Percentiles rank a stretch among this genome's conserved stretches.
Conservation (phyloP, 2,888 invertebrate genomes). For the Rhingia rostrata region DNA sequence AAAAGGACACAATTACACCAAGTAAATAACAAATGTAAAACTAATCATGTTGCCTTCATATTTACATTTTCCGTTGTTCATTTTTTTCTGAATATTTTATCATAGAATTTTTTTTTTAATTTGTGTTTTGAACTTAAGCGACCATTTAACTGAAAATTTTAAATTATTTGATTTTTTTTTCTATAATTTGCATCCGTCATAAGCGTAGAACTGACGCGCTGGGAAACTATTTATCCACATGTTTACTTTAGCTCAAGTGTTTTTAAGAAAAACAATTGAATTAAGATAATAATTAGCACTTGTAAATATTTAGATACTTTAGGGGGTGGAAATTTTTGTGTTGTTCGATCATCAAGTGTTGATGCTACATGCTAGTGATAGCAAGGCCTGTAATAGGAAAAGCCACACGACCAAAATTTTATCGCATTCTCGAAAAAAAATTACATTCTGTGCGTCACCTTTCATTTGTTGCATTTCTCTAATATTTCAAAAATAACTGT, state of each 20-base stretch:
- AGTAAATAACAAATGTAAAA: not conserved
- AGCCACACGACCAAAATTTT: no score
- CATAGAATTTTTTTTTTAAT: constrained; percentile 1
- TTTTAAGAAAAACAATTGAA: constrained; percentile 24
- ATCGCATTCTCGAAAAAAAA: no score
- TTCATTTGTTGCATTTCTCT: no score
- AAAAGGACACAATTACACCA: no score
- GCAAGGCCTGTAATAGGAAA: no score
- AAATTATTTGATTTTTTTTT: not conserved
- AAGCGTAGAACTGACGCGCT: not conserved
- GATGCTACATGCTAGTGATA: no score
- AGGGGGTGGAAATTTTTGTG: no score
- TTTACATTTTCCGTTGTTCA: not conserved
- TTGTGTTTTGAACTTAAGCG: no score
- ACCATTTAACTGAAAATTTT: not conserved
- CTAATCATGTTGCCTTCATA: not conserved
- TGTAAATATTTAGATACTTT: constrained; percentile 15
- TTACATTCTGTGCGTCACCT: no score
- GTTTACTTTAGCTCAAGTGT: constrained; percentile 50
- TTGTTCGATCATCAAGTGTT: no score
- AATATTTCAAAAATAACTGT: no score
- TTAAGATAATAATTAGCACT: constrained; percentile 14
- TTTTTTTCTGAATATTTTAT: not conserved
- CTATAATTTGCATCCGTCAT: constrained; percentile 8
- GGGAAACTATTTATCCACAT: constrained; percentile 16